Base-by-base conservation (phyloP, 2,113 vertebrate species). In the Anser brachyrhynchus region DNA sequence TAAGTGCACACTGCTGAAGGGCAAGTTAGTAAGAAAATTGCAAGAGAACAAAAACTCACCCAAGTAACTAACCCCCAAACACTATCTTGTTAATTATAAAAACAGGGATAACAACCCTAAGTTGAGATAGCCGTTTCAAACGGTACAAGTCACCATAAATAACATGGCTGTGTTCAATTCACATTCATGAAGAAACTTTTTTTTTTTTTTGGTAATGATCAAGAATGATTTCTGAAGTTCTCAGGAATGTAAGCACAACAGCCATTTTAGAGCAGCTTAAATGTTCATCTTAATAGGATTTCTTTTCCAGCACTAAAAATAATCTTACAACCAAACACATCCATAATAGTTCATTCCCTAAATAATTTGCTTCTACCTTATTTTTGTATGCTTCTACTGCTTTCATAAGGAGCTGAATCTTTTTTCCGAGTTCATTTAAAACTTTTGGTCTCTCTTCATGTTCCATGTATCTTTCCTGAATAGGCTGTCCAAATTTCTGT, bases 381-480 rank as follows among this genome's bases (percentile, higher is more conserved):
- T 98, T 99, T 97, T 98, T 99, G 92, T 98, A 99, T n/a, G 97
- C 97, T 95, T 99, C 99, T 88, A 99, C 98, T 95, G 98, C 98
- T 98, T 99, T 99, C 98, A 99, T 98, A 95, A 98, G 98, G 61
- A 99, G 97, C 58, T 99, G 99, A 67, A 99, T 98, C 96, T 99
- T 99, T 95, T 99, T 99, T 71, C 99, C 99, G 72, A 99, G 97
- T 84, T 99, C 99, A 72, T 99, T 98, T 97, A 99, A 98, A 80
- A 98, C 99, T 97, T 98, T 98, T 23, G 99, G 99, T 94, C 99
- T 98, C 95, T 99, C 99, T 92, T 99, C 99, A 10, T 99, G 98
- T 96, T 99, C 99, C 95, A 98, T 97, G 92, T 98, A 98, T 37
- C 98, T 98, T 41, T 99, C 98, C 91, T 99, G 98, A 97, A 99